These are phyloP conservation scores for Linyphia triangularis DNA, from an alignment of 2,888 invertebrate species.

Conservation along the genomic window DNA sequence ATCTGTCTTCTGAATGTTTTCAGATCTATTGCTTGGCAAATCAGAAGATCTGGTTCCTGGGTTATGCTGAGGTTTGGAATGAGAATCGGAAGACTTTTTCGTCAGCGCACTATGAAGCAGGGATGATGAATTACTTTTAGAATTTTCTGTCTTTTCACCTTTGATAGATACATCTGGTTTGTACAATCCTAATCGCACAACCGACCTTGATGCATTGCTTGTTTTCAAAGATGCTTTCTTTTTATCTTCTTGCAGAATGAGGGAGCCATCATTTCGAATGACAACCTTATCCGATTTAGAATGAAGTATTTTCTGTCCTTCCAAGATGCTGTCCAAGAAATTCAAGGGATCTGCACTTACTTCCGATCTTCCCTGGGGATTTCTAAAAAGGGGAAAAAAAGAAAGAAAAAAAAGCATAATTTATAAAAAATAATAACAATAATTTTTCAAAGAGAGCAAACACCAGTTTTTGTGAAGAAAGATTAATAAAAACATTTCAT, in stretches of 20 bases:
- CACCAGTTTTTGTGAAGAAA: background rate
- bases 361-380: background rate
- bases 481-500: background rate
- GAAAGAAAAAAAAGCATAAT: background rate
- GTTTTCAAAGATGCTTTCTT: background rate
- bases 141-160: background rate
- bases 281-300: constrained; percentile 79
- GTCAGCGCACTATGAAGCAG: constrained; percentile 1
- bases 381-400: background rate
- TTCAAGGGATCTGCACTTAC: constrained; percentile 12
- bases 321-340: constrained; percentile 79
- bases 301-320: constrained; percentile 79
- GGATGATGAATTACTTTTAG: background rate
- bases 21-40: background rate
- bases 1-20: background rate
- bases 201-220: background rate
- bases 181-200: background rate
- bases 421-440: background rate
- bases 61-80: background rate
- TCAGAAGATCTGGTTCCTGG: background rate
- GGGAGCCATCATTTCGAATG: constrained; percentile 79
- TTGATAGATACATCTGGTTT: background rate
- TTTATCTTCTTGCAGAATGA: constrained; percentile 68
- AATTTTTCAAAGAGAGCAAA: background rate
- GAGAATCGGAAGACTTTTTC: background rate